Evolutionary conservation across 2,113 vertebrate genomes (phyloP), one percentile per base, ranked within the genome.

Genomic region (Meleagris gallopavo): DNA sequence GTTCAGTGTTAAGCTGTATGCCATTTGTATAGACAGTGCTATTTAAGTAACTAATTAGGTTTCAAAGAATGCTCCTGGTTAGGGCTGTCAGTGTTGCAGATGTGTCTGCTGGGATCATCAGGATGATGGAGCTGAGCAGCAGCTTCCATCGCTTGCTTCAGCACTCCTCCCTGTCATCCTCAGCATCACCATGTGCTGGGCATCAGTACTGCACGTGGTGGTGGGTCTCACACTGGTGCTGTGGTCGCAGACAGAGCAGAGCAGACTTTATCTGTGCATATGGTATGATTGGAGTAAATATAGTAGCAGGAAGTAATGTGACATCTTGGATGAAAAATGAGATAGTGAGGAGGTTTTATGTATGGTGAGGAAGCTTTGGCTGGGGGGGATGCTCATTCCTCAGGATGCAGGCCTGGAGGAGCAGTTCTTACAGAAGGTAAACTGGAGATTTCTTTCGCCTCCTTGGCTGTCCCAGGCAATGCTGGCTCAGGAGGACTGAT

Each of bases 11-110:
- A 73, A 92, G 79, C 38, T 62, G 43, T 1, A 0, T 1, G 5
- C 48, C 62, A 86, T 67, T 58, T 93, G 78, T 76, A 66, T 73
- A 80, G 95, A 92, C 77, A 90, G 32, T 65, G 48, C 81, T 94
- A 86, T 67, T 95, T 94, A 94, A 93, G 67, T 93, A 86, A 89
- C 85, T 94, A 89, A 85, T 94, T 82, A 81, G 73, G 74, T 43
- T 94, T 94, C 76, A 75, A 86, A 86, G 94, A 91, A 60, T 90
- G 70, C 66, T 93, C 80, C 71, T 83, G 52, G 27, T 64, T 12
- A 22, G 30, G 60, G 29, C 60, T 50, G 11, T 48, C 10, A 8
- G n/a, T 45, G 38, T 27, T 45, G 34, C 25, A 19, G 45, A 24
- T 34, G 25, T 24, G 27, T 61, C 60, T 77, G 45, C 75, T 38